These are phyloP conservation scores for Sylvilagus bachmani DNA, from an alignment of 2,113 vertebrate species.

Conservation along the genomic window DNA sequence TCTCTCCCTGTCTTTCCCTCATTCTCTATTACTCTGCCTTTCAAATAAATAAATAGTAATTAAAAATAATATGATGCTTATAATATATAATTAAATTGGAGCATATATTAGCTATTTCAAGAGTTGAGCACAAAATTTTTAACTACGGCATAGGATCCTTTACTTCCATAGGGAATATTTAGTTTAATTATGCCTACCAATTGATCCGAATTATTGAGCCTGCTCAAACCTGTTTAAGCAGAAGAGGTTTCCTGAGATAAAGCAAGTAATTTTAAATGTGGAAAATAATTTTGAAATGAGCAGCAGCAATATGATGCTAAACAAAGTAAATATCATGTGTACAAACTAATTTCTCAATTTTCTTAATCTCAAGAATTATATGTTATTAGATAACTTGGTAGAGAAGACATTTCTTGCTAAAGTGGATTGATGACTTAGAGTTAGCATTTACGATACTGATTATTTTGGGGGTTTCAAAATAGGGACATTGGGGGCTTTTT, in stretches of 20 bases:
- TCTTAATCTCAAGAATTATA: background rate
- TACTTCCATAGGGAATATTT: background rate
- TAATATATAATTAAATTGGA: background rate
- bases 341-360: background rate
- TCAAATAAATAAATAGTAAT: too few relatives aligned
- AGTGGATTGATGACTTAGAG: background rate
- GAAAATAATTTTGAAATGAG: slow-evolving; percentile 43
- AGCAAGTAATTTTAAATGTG: slow-evolving; percentile 36
- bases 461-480: slow-evolving; percentile 17
- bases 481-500: background rate
- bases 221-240: slow-evolving; percentile 43
- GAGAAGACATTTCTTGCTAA: background rate
- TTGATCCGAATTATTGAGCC: slow-evolving; percentile 36
- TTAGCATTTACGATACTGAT: background rate
- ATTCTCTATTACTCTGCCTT: too few relatives aligned
- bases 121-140: slow-evolving; percentile 16
- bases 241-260: background rate
- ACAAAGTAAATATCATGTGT: background rate
- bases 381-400: background rate
- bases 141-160: background rate
- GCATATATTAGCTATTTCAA: background rate
- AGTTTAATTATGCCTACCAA: slow-evolving; percentile 54
- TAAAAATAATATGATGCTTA: slow-evolving; percentile 21
- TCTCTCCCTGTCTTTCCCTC: too few relatives aligned
- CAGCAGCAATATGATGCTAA: background rate